Base-by-base conservation (phyloP, 2,888 invertebrate genomes). In the Mythimna impura region DNA sequence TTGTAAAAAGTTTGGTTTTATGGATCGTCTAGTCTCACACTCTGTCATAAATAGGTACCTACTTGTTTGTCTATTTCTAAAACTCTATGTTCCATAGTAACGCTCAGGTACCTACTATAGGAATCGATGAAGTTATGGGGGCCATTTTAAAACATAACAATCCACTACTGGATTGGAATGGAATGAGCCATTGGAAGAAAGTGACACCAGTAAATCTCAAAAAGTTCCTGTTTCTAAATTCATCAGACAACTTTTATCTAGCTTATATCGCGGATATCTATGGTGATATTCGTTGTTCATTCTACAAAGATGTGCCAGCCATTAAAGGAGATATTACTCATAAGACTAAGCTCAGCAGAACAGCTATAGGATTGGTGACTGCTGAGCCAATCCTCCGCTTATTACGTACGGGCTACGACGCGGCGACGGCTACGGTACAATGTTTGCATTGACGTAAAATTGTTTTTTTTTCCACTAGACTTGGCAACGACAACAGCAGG, bases 401-500 rank as follows among this genome's bases (percentile, higher is more conserved):
- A 57, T 80, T 75, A 80, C 80, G 76, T 66, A 36, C 50, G 14
- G 8, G 25, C 6, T 52, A n/a, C n/a, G n/a, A n/a, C n/a, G n/a
- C n/a, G n/a, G n/a, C n/a, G n/a, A n/a, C n/a, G 8, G 25, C 6
- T 52, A 71, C 71, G 14, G 12, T 50, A 57, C 25, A 60, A 25
- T 36, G 76, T 80, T 74, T 73, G 66, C 64, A 50, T 65, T 73
- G 66, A 82, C 78, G 68, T 82, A 67, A 78, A 76, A 34, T 60
- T 17, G 25, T 78, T 81, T 80, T 80, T 71, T 80, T 81, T 80
- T 77, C 74, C 12, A 77, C 22, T 50, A 17, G 66, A 69, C 73
- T 80, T 82, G 80, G 83, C 74, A 78, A 57, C 25, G 40, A 63
- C 30, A 78, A 12, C 43, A 61, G 22, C n/a, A 7, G n/a, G 10